Conservation (phyloP, 2,888 invertebrate species). For the Kryphioiulus occultus region DNA sequence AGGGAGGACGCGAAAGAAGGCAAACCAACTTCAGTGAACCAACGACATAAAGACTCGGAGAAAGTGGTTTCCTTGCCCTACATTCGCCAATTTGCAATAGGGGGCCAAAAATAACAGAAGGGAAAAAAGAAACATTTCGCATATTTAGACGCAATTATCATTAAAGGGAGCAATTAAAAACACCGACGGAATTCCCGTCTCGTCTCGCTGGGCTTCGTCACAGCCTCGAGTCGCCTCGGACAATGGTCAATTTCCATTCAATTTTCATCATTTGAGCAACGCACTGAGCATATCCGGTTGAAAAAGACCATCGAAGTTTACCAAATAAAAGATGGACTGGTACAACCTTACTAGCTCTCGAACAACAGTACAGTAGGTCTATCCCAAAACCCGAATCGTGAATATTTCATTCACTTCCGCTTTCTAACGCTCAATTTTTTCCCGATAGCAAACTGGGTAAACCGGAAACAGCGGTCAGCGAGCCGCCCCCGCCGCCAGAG, state of each 20-base stretch:
- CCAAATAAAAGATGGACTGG: too few species aligned
- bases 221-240: neutral
- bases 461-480: neutral
- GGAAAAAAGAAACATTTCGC: too few species aligned
- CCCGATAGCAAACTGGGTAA: neutral
- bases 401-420: neutral
- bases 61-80: conserved; percentile 1
- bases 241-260: neutral
- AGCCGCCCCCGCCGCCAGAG: neutral
- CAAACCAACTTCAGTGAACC: neutral
- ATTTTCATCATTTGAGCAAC: too few species aligned
- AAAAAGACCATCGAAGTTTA: too few species aligned
- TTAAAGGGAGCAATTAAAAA: neutral
- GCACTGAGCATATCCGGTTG: too few species aligned
- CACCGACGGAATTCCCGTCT: neutral
- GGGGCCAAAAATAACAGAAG: too few species aligned
- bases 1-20: neutral
- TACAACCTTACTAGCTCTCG: too few species aligned
- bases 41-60: neutral
- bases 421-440: neutral
- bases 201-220: neutral
- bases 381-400: neutral
- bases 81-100: neutral
- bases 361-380: neutral
- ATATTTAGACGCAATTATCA: neutral